Evolutionary conservation across 2,797 vertebrate species (phyloP).

Genomic region (Stomatorhinus walkeri): DNA sequence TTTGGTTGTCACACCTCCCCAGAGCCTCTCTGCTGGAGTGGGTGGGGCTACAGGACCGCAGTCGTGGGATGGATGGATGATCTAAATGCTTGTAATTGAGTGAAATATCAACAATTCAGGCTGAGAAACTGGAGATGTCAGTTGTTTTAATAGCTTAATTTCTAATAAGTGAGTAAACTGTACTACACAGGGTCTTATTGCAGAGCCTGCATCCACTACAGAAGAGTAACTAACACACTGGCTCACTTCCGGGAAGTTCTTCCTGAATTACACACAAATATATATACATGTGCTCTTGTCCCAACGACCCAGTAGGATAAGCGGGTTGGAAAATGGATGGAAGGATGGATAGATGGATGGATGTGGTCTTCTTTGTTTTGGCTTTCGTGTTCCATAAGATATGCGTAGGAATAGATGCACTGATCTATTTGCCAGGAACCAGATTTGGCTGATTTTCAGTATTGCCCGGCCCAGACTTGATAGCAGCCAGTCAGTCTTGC

Average conservation of each 20-base stretch:
- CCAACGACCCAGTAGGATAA: no score
- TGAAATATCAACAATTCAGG: background rate
- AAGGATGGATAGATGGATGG: no score
- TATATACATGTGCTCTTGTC: no score
- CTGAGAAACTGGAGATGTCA: background rate
- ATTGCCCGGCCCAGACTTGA: no score
- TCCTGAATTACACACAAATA: background rate
- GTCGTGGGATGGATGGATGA: background rate
- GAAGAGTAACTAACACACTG: background rate
- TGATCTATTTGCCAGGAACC: no score
- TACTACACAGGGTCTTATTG: background rate
- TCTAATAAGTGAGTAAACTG: background rate
- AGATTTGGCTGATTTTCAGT: no score
- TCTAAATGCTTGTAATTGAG: background rate
- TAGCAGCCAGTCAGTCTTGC: no score
- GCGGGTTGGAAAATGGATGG: no score
- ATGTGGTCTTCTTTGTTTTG: no score
- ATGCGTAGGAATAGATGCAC: no score
- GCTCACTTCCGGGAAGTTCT: background rate
- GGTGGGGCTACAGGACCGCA: background rate
- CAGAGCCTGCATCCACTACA: background rate
- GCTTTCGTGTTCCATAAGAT: no score
- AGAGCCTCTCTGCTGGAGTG: background rate
- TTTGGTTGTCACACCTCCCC: background rate
- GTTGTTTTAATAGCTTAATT: background rate